Evolutionary conservation across 2,113 vertebrate genomes (phyloP).

Genomic region (Merops nubicus): DNA sequence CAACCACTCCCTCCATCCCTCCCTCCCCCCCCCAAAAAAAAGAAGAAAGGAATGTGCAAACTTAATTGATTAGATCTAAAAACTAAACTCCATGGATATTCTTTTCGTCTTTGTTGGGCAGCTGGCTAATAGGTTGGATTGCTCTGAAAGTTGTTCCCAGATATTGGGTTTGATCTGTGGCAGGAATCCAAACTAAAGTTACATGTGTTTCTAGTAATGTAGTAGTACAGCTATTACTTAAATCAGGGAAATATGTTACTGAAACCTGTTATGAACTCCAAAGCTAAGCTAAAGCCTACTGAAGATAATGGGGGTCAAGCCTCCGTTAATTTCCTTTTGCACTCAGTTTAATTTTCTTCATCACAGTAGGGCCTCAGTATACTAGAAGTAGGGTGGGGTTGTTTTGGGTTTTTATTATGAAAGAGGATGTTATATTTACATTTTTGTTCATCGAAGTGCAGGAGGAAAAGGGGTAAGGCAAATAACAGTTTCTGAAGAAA

Average conservation of each 20-base stretch:
- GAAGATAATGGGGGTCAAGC: not conserved
- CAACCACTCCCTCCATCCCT: too few relatives aligned
- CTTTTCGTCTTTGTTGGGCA: not conserved
- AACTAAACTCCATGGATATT: not conserved
- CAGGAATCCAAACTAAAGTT: not conserved
- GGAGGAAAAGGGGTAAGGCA: not conserved
- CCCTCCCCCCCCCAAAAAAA: not conserved
- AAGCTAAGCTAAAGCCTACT: not conserved
- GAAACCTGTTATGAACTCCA: not conserved
- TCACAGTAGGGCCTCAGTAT: not conserved
- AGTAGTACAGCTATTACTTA: not conserved
- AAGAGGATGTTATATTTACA: not conserved
- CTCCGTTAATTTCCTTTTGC: not conserved
- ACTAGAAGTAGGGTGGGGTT: not conserved
- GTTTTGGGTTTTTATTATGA: not conserved
- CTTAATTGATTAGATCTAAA: not conserved
- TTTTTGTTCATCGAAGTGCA: not conserved
- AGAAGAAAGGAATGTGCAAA: not conserved
- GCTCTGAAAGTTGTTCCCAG: not conserved
- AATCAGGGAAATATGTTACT: not conserved
- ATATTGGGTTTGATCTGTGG: not conserved
- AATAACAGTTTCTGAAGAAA: not conserved
- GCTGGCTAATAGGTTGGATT: not conserved
- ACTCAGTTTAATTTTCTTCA: not conserved
- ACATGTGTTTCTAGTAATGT: not conserved